Evolutionary conservation across 2,113 vertebrate species (phyloP).

Genomic region (Pollimyrus isidori): DNA sequence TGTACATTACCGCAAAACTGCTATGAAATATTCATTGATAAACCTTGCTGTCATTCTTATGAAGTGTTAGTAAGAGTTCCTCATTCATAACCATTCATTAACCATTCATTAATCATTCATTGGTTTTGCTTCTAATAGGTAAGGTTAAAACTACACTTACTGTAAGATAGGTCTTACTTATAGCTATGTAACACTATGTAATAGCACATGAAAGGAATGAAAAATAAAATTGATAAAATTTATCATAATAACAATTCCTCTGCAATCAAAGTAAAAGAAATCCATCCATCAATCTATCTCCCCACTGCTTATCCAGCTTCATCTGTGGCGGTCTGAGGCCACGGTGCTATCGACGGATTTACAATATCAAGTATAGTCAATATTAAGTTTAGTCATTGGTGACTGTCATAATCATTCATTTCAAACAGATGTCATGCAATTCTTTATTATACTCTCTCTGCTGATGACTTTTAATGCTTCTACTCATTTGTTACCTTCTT

Average conservation of each 20-base stretch:
- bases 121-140: too few relatives aligned
- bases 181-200: neutral
- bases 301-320: neutral
- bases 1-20: neutral
- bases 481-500: neutral
- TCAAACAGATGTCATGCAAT: neutral
- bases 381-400: neutral
- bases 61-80: neutral
- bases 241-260: neutral
- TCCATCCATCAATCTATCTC: neutral
- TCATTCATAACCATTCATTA: neutral
- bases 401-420: neutral
- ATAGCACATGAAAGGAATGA: neutral
- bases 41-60: neutral
- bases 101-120: too few relatives aligned
- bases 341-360: neutral
- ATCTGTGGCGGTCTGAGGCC: neutral
- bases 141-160: neutral
- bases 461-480: neutral
- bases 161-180: neutral
- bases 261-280: neutral
- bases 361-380: neutral
- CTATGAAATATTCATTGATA: neutral
- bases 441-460: neutral
- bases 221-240: neutral